Percentiles rank a stretch among this genome's conserved stretches.
These are phyloP conservation scores for Pituophis catenifer DNA, from an alignment of 2,113 vertebrate species.

Conservation along the genomic window DNA sequence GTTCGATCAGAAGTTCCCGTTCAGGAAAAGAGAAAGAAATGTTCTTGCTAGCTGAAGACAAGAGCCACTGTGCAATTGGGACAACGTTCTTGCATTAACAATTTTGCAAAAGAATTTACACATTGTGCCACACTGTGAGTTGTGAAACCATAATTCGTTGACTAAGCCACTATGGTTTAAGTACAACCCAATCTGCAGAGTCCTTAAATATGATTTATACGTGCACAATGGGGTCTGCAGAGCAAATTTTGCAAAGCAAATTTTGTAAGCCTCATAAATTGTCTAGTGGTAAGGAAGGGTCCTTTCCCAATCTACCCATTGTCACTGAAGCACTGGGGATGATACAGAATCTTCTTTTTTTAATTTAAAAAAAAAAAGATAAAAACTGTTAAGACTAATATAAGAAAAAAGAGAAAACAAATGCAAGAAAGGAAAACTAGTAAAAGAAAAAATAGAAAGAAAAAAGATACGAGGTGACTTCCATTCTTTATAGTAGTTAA, in stretches of 20 bases:
- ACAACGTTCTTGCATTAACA: neutral
- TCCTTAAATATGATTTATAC: neutral
- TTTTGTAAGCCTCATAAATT: neutral
- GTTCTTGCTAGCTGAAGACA: constrained; percentile 37
- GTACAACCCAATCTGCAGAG: neutral
- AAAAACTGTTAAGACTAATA: neutral
- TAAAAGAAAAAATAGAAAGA: neutral
- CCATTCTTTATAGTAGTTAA: neutral
- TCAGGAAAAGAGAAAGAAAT: constrained; percentile 22
- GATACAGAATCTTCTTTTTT: neutral
- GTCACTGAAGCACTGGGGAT: neutral
- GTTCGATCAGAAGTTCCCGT: accelerated
- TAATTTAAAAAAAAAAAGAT: neutral
- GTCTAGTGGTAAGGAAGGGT: neutral
- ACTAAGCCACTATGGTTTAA: neutral
- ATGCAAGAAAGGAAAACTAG: neutral
- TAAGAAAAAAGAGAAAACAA: neutral
- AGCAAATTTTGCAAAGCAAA: neutral
- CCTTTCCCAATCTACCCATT: neutral
- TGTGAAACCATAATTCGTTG: neutral
- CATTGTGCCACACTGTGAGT: neutral
- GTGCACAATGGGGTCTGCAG: neutral
- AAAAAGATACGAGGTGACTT: neutral
- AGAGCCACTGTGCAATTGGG: neutral
- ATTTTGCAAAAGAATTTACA: neutral